Base-by-base conservation (phyloP, 2,888 invertebrate species). In the Mechanitis messenoides region DNA sequence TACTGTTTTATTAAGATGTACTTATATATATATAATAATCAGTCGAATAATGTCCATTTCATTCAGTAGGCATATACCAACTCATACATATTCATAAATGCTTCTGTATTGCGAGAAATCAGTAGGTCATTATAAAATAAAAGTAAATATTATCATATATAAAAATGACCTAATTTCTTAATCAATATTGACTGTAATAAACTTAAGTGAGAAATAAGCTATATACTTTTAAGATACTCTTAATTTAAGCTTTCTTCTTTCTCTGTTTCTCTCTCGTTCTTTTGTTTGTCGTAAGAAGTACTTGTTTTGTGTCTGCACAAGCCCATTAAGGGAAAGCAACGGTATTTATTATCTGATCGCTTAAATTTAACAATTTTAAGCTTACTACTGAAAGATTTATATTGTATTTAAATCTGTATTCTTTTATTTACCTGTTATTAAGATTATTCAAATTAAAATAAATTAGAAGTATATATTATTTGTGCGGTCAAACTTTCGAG, bases 361-460 rank as follows among this genome's bases (percentile, higher is more conserved):
- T 55, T 59, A 56, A 45, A 47, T 75, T 76, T 72, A 72, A 70
- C 66, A 76, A 76, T 62, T 38, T 60, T 66, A 76, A 74, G 75
- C 74, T 75, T 74, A 67, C 67, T 69, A 67, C 60, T 62, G 3
- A 65, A 67, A 60, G 61, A 56, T 65, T 64, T 59, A 54, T 35
- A 45, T 45, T 56, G 54, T 53, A 45, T 31, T 50, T 50, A 50
- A 11, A 50, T 31, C 42, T 42, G 42, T 9, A 42, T 11, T 42
- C 42, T 20, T 20, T 1, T 20, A 20, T 20, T 20, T 20, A 20
- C 20, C 20, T 20, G 20, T 20, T 20, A 20, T 20, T 20, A 20
- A 20, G 20, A 20, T 20, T 20, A 20, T 20, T 20, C 20, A 20
- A 20, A 20, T 20, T 1, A 20, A 20, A 20, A 20, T 20, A 20